Conservation (phyloP, 2,113 vertebrate genomes). For the Cololabis saira region DNA sequence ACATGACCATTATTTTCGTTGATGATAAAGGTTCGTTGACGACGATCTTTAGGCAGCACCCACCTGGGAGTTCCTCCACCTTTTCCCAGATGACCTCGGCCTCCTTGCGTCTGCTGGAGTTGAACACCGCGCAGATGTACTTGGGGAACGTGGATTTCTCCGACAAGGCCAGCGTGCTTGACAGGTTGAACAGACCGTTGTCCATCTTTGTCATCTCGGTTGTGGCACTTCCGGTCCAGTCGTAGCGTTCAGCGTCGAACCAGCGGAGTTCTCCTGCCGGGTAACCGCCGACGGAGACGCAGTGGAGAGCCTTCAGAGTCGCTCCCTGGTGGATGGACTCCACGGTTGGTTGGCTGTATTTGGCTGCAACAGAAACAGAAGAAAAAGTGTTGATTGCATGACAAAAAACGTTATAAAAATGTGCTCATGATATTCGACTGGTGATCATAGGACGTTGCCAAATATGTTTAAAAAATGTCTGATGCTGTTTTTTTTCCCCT, state of each 20-base stretch:
- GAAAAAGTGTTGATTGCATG: neutral
- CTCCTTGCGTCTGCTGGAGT: conserved; percentile 29
- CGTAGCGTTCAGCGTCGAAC: conserved; percentile 19
- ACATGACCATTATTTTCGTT: too few species aligned
- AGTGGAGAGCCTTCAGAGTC: conserved; percentile 16
- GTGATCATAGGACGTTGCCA: neutral
- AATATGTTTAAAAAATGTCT: too few species aligned
- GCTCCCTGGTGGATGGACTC: neutral
- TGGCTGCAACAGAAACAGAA: conserved; percentile 53
- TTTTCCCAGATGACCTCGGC: neutral
- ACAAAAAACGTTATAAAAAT: too few species aligned
- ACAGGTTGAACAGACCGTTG: conserved; percentile 51
- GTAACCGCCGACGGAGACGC: conserved; percentile 61
- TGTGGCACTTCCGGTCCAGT: conserved; percentile 18
- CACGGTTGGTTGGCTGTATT: conserved; percentile 46
- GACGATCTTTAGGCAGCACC: too few species aligned
- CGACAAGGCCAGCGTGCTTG: conserved; percentile 45
- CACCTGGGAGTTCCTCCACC: too few species aligned
- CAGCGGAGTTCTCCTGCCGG: conserved; percentile 69
- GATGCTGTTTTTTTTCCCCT: too few species aligned
- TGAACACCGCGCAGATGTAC: conserved; percentile 62
- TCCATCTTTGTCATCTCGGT: rapidly evolving
- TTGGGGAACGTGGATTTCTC: rapidly evolving
- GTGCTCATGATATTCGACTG: neutral
- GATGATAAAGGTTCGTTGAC: too few species aligned